These are phyloP conservation scores for Watersipora subatra DNA, from an alignment of 1,140 invertebrate genomes.

Conservation along the genomic window DNA sequence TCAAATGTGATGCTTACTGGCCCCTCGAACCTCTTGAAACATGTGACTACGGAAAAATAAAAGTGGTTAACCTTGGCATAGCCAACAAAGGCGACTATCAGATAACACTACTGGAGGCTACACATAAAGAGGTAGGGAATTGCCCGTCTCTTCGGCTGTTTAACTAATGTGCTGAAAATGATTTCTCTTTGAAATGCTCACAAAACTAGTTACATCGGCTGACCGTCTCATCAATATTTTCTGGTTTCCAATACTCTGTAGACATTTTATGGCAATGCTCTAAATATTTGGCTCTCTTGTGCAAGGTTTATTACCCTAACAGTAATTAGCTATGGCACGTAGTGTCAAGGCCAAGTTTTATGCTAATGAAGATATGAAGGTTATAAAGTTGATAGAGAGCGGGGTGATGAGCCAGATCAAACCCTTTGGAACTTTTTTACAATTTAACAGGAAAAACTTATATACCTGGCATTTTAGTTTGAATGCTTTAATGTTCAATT, in stretches of 20 bases:
- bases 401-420: no score
- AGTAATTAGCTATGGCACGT: no score
- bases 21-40: constrained; percentile 53
- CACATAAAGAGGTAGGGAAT: neutral
- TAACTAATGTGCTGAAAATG: neutral
- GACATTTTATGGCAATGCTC: neutral
- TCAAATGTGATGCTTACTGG: constrained; percentile 92
- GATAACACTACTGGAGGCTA: neutral
- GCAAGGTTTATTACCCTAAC: no score
- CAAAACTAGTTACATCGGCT: neutral
- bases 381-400: no score
- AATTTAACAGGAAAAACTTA: no score
- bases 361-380: no score
- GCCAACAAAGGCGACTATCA: neutral
- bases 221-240: neutral
- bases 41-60: neutral
- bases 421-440: no score
- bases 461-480: no score
- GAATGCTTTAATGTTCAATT: no score
- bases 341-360: no score
- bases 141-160: neutral
- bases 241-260: neutral
- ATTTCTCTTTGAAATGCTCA: neutral
- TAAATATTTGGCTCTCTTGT: neutral
- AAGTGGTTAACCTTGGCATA: neutral